phyloP scores from a whole-genome alignment of 2,113 vertebrate species.

The Gallinago jamesoni region DNA sequence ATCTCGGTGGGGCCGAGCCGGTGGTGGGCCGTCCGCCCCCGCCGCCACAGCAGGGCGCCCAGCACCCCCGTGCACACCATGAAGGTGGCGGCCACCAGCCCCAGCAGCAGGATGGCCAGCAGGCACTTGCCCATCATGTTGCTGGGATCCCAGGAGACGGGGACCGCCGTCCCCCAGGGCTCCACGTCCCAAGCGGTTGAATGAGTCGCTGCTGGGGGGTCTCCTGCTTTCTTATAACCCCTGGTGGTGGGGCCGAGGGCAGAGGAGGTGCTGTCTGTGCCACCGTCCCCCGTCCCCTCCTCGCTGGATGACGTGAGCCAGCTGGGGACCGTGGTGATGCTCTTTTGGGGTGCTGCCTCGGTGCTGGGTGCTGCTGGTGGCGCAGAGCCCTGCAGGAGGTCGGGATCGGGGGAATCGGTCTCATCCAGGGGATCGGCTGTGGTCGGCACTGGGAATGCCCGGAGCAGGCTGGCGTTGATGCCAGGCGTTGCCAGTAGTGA shows the following conservation, averaged over 20 bases:
- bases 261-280: neutral
- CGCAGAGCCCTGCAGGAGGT: neutral
- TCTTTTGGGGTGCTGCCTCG: neutral
- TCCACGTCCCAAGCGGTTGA: neutral
- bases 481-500: neutral
- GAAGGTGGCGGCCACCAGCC: slow-evolving; percentile 79
- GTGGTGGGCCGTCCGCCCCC: slow-evolving; percentile 41
- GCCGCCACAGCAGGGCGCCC: slow-evolving; percentile 77
- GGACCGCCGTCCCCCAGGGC: fast-evolving
- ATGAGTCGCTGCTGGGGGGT: fast-evolving
- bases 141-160: neutral
- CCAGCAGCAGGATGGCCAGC: slow-evolving; percentile 80
- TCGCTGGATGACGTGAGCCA: fast-evolving
- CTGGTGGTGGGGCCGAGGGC: neutral
- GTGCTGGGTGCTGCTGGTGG: neutral
- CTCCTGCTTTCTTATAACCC: neutral
- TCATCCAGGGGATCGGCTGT: neutral
- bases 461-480: neutral
- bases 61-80: slow-evolving; percentile 80
- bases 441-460: fast-evolving
- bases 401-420: fast-evolving
- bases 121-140: slow-evolving; percentile 73
- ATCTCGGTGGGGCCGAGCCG: slow-evolving; percentile 79
- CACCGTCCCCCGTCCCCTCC: fast-evolving
- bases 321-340: neutral